Base-by-base conservation (phyloP, 2,113 vertebrate species). In the Noctilio leporinus region DNA sequence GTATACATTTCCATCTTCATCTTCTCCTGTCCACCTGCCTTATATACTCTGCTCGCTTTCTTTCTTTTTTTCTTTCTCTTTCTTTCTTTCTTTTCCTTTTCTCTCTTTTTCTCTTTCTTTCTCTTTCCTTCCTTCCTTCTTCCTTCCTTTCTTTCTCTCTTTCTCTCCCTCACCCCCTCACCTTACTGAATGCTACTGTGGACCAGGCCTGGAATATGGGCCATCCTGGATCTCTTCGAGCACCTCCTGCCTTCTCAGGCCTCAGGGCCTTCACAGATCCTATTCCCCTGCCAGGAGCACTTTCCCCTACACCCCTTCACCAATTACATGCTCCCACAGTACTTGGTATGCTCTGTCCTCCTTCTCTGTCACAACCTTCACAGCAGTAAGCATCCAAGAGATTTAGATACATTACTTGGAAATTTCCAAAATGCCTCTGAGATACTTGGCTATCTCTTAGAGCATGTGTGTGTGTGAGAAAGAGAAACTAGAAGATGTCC, bases 291-390 rank as follows among this genome's bases (percentile, higher is more conserved):
- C 28, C 35, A 4, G 43, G 67, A n/a, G 65, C 15, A 5, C 22
- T 5, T 80, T 67, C 15, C n/a, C 70, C 8, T n/a, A 17, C 10
- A 16, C 20, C 33, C 4, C 17, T 70, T 47, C 40, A 55, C 40
- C 20, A 7, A n/a, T 15, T 6, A 62, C 17, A 11, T 9, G 83
- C 30, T 59, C 22, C 55, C 5, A 14, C 5, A 67, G 43, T 55
- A 20, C 62, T 33, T 26, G 0, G 6, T 8, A 17, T 1, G 3
- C n/a, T 4, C 38, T 17, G 10, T 28, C 24, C 3, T 7, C 62
- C 62, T 75, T 28, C 81, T 43, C 38, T 55, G 35, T 47, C 69
- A 38, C 55, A 12, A 16, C 38, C 35, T 24, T 65, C 55, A 53
- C 6, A 4, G n/a, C 9, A 49, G 30, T 3, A 9, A 51, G 65